A percentile compares a stretch with the other conserved stretches of the same genome.
phyloP scores from a whole-genome alignment of 1,140 invertebrate species.

The Pseudachorutes palmiensis region DNA sequence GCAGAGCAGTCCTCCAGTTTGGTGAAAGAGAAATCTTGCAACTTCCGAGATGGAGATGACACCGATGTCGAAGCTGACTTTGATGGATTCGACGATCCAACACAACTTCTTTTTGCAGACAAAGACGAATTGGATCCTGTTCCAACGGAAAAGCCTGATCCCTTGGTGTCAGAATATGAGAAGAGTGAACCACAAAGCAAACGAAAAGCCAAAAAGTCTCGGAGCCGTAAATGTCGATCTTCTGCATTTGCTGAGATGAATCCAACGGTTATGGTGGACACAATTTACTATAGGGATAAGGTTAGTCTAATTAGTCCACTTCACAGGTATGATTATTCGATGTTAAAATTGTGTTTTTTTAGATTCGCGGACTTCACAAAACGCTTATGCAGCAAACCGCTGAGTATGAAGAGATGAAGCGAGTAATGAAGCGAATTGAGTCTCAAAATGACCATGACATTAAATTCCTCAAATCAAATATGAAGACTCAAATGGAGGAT shows the following conservation, averaged over 20 bases:
- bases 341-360: neutral
- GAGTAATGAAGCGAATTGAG: constrained; percentile 17
- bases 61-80: no score
- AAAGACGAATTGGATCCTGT: no score
- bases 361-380: neutral
- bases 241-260: neutral
- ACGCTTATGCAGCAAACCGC: constrained; percentile 9
- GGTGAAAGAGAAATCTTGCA: no score
- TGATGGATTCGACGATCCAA: no score
- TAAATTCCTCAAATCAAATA: constrained; percentile 20
- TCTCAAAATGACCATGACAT: constrained; percentile 26
- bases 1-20: no score
- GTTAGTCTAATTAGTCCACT: neutral
- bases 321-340: neutral
- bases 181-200: neutral
- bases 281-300: neutral
- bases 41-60: no score
- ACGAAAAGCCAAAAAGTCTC: neutral
- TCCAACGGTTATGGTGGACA: neutral
- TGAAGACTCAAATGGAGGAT: constrained; percentile 24
- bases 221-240: neutral
- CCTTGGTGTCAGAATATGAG: neutral
- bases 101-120: no score
- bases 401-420: neutral
- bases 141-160: no score